Percentiles rank a stretch among this genome's conserved stretches.
phyloP scores from a whole-genome alignment of 1,140 invertebrate species.

The Hyles vespertilio region DNA sequence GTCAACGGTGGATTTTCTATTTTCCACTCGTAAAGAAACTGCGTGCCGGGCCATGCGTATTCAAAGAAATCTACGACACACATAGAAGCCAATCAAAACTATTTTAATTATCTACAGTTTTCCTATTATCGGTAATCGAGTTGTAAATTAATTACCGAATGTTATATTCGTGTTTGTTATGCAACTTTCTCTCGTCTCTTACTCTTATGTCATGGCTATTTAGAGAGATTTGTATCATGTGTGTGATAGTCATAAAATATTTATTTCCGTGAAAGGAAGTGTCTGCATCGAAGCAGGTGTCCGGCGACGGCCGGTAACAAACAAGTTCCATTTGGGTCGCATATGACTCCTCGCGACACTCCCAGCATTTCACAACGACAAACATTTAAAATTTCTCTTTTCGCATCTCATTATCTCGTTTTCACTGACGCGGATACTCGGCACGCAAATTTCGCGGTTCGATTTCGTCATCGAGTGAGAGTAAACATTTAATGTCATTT shows the following conservation, averaged over 20 bases:
- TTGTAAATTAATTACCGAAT: too few relatives aligned
- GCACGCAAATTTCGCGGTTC: slow-evolving; percentile 53
- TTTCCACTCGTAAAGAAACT: slow-evolving; percentile 74
- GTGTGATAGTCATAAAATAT: slow-evolving; percentile 17
- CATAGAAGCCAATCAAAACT: neutral
- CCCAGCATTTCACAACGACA: slow-evolving; percentile 67
- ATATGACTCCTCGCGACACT: slow-evolving; percentile 59
- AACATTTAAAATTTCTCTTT: slow-evolving; percentile 74
- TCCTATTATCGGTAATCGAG: too few relatives aligned
- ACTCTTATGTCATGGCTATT: neutral
- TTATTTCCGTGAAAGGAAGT: slow-evolving; percentile 38
- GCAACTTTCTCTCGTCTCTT: neutral
- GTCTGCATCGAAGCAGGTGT: slow-evolving; percentile 11
- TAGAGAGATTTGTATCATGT: neutral
- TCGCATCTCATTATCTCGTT: slow-evolving; percentile 71
- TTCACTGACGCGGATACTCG: slow-evolving; percentile 59
- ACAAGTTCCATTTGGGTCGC: slow-evolving; percentile 65
- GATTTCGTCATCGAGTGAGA: slow-evolving; percentile 64
- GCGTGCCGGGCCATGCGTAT: slow-evolving; percentile 47
- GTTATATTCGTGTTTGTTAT: neutral
- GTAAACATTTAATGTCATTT: slow-evolving; percentile 55
- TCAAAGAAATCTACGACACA: slow-evolving; percentile 57
- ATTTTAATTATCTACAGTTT: neutral
- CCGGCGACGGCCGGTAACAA: slow-evolving; percentile 40
- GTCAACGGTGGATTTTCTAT: slow-evolving; percentile 73